Conservation (phyloP, 2,888 invertebrate species). For the Drosophila colorata region DNA sequence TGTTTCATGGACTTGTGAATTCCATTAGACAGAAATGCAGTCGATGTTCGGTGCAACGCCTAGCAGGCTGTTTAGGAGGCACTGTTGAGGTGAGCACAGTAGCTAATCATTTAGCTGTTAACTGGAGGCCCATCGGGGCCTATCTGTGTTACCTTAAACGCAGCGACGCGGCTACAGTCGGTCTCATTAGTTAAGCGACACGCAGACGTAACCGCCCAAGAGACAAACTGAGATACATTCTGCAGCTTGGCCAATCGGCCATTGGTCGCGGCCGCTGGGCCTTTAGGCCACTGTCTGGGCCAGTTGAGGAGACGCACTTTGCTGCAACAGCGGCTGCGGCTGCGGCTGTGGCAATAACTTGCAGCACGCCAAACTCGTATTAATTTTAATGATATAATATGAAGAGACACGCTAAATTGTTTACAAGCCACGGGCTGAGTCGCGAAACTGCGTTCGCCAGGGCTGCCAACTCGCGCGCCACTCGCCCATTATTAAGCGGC, state of each 20-base stretch:
- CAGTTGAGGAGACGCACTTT: slow-evolving; percentile 40
- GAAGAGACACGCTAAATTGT: slow-evolving; percentile 78
- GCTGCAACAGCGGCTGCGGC: slow-evolving; percentile 4
- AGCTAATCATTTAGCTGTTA: slow-evolving; percentile 34
- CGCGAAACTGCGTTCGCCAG: slow-evolving; percentile 50
- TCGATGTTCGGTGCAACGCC: background rate
- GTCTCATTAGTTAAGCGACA: slow-evolving; percentile 60
- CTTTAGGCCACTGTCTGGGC: slow-evolving; percentile 37
- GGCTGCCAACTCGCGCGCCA: slow-evolving; percentile 30
- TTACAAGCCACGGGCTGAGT: slow-evolving; percentile 68
- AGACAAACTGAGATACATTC: slow-evolving; percentile 10
- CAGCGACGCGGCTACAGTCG: slow-evolving; percentile 35
- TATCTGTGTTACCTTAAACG: slow-evolving; percentile 32
- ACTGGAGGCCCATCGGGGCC: slow-evolving; percentile 10
- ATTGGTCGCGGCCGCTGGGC: slow-evolving; percentile 6
- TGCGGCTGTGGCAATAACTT: slow-evolving; percentile 58
- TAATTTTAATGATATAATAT: slow-evolving; percentile 81
- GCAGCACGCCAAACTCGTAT: slow-evolving; percentile 74
- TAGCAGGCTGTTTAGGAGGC: background rate
- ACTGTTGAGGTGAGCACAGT: background rate
- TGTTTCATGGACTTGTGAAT: background rate
- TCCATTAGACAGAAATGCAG: background rate
- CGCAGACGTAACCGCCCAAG: slow-evolving; percentile 29
- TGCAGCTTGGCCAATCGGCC: slow-evolving; percentile 21
- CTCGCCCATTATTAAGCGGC: slow-evolving; percentile 21